Conservation (phyloP, 2,797 vertebrate genomes). For the Anolis apletophallus region DNA sequence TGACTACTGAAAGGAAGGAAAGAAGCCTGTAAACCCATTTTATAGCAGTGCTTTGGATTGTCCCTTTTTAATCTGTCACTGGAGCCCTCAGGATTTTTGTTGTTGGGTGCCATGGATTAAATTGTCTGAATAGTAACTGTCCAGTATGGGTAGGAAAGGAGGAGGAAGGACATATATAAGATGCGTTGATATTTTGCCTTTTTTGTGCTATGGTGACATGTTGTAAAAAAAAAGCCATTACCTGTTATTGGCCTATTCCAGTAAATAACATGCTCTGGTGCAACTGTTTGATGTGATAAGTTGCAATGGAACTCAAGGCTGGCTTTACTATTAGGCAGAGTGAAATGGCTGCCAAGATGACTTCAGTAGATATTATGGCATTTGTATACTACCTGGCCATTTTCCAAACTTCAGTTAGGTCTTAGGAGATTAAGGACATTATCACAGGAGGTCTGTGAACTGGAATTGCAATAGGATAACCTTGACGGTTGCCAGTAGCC, state of each 20-base stretch:
- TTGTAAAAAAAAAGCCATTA: neutral
- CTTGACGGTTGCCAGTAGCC: no score
- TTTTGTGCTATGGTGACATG: neutral
- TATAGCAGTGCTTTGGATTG: slow-evolving; percentile 57
- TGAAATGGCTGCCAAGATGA: neutral
- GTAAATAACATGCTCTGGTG: neutral
- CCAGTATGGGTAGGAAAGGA: neutral
- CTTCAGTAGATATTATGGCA: no score
- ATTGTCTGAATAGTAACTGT: neutral
- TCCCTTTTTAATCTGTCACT: slow-evolving; percentile 68
- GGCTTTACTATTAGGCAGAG: neutral
- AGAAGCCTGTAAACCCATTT: slow-evolving; percentile 61
- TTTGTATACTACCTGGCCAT: no score
- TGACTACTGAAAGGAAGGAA: slow-evolving; percentile 64
- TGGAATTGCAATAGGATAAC: no score
- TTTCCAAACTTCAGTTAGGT: no score
- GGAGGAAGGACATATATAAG: no score
- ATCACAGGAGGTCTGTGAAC: no score
- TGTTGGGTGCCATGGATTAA: neutral
- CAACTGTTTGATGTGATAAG: neutral
- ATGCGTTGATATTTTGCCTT: neutral
- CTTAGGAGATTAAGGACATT: no score
- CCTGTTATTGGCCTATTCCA: no score
- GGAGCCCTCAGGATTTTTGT: slow-evolving; percentile 47
- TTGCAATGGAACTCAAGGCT: neutral